These are phyloP conservation scores for Drosophila monieri DNA, from an alignment of 2,888 invertebrate species.

Conservation along the genomic window DNA sequence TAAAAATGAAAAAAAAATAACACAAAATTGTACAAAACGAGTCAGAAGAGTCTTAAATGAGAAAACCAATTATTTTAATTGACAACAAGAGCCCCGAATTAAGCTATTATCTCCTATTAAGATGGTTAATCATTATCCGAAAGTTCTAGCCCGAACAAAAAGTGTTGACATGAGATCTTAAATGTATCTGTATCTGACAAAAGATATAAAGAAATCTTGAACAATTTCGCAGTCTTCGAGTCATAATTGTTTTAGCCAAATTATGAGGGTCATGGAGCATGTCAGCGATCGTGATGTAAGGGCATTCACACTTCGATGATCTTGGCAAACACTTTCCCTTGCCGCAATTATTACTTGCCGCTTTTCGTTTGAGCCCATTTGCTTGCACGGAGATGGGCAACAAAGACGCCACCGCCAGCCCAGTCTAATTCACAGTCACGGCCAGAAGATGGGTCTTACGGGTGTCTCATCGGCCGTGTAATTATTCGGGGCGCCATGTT, in stretches of 20 bases:
- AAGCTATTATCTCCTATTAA: neutral
- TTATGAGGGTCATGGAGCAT: neutral
- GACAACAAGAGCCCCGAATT: neutral
- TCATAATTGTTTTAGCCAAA: slow-evolving; percentile 10
- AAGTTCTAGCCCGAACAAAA: neutral
- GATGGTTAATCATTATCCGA: neutral
- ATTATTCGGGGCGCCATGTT: slow-evolving; percentile 59
- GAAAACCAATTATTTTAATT: neutral
- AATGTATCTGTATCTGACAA: neutral
- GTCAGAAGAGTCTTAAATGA: neutral
- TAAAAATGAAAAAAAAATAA: neutral
- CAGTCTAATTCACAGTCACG: slow-evolving; percentile 53
- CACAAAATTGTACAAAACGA: neutral
- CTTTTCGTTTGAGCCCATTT: slow-evolving; percentile 55
- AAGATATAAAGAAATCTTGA: neutral
- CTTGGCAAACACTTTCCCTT: slow-evolving; percentile 37
- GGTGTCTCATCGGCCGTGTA: slow-evolving; percentile 67
- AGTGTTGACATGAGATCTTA: neutral
- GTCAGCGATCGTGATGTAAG: slow-evolving; percentile 32
- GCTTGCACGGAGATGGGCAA: slow-evolving; percentile 56
- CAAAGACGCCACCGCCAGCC: slow-evolving; percentile 53
- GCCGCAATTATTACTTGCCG: slow-evolving; percentile 30
- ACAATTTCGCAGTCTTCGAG: neutral
- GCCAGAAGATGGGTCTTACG: slow-evolving; percentile 13
- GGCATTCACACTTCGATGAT: slow-evolving; percentile 43